phyloP scores from a whole-genome alignment of 1,140 invertebrate genomes.

The Trialeurodes vaporariorum region DNA sequence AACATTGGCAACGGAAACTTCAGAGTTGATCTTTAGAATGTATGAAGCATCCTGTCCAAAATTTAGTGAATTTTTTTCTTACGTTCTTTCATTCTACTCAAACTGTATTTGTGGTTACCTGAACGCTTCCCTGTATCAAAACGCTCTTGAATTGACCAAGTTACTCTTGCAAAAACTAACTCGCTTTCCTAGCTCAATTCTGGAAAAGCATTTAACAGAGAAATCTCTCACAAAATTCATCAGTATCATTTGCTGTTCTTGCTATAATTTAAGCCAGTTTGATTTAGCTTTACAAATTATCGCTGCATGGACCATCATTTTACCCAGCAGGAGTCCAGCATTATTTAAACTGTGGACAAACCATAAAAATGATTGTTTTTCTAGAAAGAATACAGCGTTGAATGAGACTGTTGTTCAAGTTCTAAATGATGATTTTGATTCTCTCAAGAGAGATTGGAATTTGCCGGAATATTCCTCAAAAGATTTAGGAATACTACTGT shows the following conservation, averaged over 20 bases:
- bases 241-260: background rate
- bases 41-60: background rate
- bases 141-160: background rate
- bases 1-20: background rate
- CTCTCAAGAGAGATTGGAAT: background rate
- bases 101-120: background rate
- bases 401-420: background rate
- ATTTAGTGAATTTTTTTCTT: background rate
- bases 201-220: background rate
- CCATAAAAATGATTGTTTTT: background rate
- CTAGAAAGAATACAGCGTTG: background rate
- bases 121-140: background rate
- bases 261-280: background rate
- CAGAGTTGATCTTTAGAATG: background rate
- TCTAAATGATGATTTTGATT: background rate
- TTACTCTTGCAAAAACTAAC: background rate
- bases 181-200: background rate
- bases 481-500: background rate
- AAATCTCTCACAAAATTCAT: background rate
- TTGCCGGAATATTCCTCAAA: background rate
- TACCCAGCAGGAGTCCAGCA: background rate
- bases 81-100: background rate
- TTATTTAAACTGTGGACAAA: background rate
- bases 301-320: background rate
- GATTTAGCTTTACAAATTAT: background rate